Base-by-base conservation (phyloP, 2,797 vertebrate genomes). In the Argya squamiceps region DNA sequence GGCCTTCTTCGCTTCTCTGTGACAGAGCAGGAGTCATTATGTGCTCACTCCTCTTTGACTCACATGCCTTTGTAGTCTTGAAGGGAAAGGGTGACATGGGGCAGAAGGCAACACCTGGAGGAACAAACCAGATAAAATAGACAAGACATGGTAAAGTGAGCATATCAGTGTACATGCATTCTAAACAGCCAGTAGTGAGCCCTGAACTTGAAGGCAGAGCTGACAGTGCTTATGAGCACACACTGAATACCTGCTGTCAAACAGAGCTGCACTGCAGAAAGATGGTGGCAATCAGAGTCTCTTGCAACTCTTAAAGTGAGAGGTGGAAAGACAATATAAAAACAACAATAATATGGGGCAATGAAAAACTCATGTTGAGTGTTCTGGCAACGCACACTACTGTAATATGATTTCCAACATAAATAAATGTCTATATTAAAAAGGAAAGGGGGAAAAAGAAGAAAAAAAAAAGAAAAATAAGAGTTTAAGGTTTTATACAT, bases 381-480 rank as follows among this genome's bases (percentile, higher is more conserved):
- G 19, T 11, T 70, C 27, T 32, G 32, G 53, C 8, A 80, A 18
- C 49, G 19, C 65, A 30, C 21, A 26, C 10, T 63, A n/a, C 8
- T 68, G 22, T 43, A 20, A 27, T 43, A 30, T n/a, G 55, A 81
- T 64, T 78, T 81, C 12, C 47, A 74, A 21, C 37, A 15, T 43
- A 88, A 83, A 75, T 64, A 60, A 39, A 9, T 37, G 5, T 36
- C 55, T 36, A 37, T 30, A 75, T 55, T 29, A 30, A 63, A 76
- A 26, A 19, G 22, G 2, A 15, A 32, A 47, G 10, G n/a, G n/a
- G n/a, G n/a, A n/a, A n/a, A n/a, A n/a, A n/a, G 14, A 10, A 23
- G 12, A 12, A 55, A 22, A 14, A 20, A 46, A 26, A 7, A 0
- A 2, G 6, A 4, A 6, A 39, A 22, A 5, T 12, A 24, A 14